These are phyloP conservation scores for Phylloscopus trochilus DNA, from an alignment of 2,113 vertebrate species.

Conservation along the genomic window DNA sequence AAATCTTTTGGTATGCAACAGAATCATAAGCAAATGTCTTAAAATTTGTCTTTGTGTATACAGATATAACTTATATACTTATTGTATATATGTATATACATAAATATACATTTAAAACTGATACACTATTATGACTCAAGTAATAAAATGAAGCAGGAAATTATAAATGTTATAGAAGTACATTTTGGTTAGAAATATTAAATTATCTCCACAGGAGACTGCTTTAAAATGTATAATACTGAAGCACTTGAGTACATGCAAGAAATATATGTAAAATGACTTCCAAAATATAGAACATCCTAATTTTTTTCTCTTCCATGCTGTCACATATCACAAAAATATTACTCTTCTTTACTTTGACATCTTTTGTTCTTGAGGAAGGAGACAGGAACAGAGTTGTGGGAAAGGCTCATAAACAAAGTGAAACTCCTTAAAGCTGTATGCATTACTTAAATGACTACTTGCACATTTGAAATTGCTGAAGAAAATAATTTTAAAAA, in stretches of 20 bases:
- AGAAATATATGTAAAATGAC: background rate
- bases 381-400: accelerated
- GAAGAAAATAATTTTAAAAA: background rate
- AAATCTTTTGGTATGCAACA: background rate
- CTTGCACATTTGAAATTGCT: background rate
- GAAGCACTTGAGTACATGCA: background rate
- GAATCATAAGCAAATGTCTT: background rate
- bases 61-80: background rate
- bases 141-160: background rate
- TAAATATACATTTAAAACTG: background rate
- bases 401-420: background rate
- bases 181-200: background rate
- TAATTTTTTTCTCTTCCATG: background rate
- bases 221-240: background rate
- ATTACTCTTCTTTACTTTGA: background rate
- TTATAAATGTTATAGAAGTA: background rate
- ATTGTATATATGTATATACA: background rate
- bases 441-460: background rate
- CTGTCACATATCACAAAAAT: background rate
- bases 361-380: background rate
- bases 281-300: background rate
- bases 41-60: background rate
- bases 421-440: background rate
- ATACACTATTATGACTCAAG: background rate
- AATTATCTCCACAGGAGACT: background rate